Evolutionary conservation across 35 echinoderm and acorn worm genomes (phyloP).

Genomic region (Ophiothrix spiculata): DNA sequence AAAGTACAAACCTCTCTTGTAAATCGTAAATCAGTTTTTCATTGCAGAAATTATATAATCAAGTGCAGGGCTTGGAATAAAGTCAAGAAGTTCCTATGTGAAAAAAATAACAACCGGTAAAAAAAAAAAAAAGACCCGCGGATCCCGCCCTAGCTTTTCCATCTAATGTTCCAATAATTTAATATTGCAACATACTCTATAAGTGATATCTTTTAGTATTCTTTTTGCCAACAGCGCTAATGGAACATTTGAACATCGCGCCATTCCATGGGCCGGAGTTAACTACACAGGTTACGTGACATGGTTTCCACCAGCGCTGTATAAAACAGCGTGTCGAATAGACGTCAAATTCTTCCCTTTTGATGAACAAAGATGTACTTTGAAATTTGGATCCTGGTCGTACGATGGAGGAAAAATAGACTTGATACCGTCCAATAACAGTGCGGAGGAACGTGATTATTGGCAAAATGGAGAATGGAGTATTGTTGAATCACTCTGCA

Average conservation of each 20-base stretch:
- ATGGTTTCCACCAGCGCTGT: conserved; percentile 87
- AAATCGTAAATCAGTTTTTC: too few relatives aligned
- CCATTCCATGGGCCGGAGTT: conserved; percentile 63
- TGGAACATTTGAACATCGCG: conserved; percentile 70
- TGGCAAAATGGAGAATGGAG: conserved; percentile 87
- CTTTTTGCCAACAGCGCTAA: conserved; percentile 64
- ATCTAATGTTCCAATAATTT: too few relatives aligned
- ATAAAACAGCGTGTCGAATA: conserved; percentile 85
- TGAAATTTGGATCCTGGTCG: conserved; percentile 95
- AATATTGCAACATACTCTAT: too few relatives aligned
- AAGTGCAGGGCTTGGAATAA: too few relatives aligned
- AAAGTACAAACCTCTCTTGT: too few relatives aligned
- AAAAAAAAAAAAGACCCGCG: too few relatives aligned
- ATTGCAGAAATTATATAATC: too few relatives aligned
- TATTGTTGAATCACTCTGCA: conserved; percentile 59
- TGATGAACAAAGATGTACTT: conserved; percentile 83
- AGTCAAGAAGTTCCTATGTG: too few relatives aligned
- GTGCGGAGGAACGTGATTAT: conserved; percentile 58
- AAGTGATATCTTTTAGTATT: neutral
- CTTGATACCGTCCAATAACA: conserved; percentile 56
- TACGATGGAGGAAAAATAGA: conserved; percentile 71
- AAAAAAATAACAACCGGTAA: too few relatives aligned
- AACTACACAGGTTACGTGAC: conserved; percentile 64
- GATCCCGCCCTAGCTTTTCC: too few relatives aligned
- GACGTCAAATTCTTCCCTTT: conserved; percentile 96